Base-by-base conservation (phyloP, 2,888 invertebrate species). In the Drosophila diplacantha region DNA sequence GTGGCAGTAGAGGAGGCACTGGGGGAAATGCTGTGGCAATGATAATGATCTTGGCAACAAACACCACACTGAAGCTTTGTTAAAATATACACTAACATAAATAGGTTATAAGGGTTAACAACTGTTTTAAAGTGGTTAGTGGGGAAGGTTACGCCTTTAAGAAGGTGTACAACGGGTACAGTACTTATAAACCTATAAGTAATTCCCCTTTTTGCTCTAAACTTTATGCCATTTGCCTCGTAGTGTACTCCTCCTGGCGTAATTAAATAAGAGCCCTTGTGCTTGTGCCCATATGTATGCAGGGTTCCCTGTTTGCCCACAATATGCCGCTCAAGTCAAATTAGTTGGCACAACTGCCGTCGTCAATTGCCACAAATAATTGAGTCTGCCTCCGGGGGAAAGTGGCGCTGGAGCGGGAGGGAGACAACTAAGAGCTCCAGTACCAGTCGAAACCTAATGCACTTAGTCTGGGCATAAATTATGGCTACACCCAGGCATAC, bases 301-400 rank as follows among this genome's bases (percentile, higher is more conserved):
- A 18, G 12, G 43, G 46, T 47, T 47, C 38, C 63, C 44, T 51
- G 44, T 69, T 55, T 60, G 52, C 65, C 56, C 54, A 69, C 67
- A 78, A 71, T 75, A 32, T 20, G 61, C 59, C 75, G 81, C 76
- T 77, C 81, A 77, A 81, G 75, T 69, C 76, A 78, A 77, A 77
- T 77, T 81, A 77, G 77, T 81, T 81, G 78, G 72, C 69, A 77
- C 75, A 80, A 72, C 70, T 56, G 41, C 56, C 43, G 66, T 62
- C 72, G 82, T 75, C 80, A 79, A 78, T 81, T 79, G 74, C 76
- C 63, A 72, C 77, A 78, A 81, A 81, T 78, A 81, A 78, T 78
- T 81, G 74, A 79, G 74, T 70, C 81, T 62, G 58, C 65, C 63
- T 61, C 58, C 69, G 26, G 65, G 71, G 64, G 56, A 26, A 24